Percentiles rank a stretch among this genome's conserved stretches.
Conservation (phyloP, 2,113 vertebrate species). For the Paraplagusia blochii region DNA sequence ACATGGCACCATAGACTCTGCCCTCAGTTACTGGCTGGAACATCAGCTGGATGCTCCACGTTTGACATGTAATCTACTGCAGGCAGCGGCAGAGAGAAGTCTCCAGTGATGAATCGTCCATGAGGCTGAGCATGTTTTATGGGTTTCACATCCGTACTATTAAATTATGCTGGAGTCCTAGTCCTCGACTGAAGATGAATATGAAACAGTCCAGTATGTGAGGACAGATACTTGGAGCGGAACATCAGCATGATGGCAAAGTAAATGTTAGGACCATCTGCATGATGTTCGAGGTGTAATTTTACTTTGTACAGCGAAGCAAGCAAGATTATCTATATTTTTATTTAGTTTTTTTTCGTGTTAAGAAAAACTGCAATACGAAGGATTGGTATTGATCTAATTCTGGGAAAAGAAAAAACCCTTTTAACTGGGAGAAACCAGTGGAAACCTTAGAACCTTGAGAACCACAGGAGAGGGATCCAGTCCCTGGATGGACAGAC, state of each 20-base stretch:
- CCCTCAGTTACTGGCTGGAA: conserved; percentile 62
- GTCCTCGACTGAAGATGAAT: conserved; percentile 37
- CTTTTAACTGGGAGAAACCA: too few species aligned
- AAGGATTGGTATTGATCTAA: too few species aligned
- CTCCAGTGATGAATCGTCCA: conserved; percentile 52
- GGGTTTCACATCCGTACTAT: conserved; percentile 39
- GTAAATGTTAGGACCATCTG: too few species aligned
- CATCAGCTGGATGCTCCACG: conserved; percentile 61
- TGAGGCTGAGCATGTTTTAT: conserved; percentile 51
- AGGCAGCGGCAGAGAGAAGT: conserved; percentile 37
- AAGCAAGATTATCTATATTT: too few species aligned
- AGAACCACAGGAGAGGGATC: too few species aligned
- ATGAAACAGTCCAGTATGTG: conserved; percentile 30
- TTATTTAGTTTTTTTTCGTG: too few species aligned
- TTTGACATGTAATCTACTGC: conserved; percentile 71
- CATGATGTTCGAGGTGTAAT: too few species aligned
- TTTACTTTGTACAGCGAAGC: too few species aligned
- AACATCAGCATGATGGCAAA: neutral
- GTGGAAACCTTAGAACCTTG: too few species aligned
- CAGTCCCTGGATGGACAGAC: too few species aligned
- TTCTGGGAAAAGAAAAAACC: too few species aligned
- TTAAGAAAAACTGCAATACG: too few species aligned
- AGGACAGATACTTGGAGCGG: conserved; percentile 11
- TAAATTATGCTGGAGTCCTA: conserved; percentile 58
- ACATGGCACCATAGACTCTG: conserved; percentile 41